Conservation (phyloP, 2,113 vertebrate genomes). For the Strigops habroptila region DNA sequence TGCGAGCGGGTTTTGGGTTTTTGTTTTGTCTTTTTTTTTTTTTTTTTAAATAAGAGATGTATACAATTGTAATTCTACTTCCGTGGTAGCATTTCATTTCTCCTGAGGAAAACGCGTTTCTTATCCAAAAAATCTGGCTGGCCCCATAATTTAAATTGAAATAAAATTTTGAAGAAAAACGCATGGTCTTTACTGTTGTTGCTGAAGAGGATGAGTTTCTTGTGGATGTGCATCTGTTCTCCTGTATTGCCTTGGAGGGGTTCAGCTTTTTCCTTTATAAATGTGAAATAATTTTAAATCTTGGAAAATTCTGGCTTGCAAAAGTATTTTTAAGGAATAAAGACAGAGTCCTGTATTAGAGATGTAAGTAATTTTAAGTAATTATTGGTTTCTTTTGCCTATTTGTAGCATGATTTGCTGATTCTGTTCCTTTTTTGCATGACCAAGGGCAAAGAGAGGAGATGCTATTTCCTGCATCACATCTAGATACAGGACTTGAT, state of each 20-base stretch:
- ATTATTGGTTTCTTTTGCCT: background rate
- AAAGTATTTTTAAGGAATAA: background rate
- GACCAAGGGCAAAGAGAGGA: background rate
- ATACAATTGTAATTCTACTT: slow-evolving; percentile 71
- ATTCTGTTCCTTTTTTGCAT: background rate
- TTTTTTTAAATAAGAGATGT: slow-evolving; percentile 57
- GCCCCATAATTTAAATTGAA: slow-evolving; percentile 85
- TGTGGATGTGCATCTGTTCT: background rate
- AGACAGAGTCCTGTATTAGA: background rate
- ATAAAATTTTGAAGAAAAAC: slow-evolving; percentile 88
- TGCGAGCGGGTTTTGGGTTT: background rate
- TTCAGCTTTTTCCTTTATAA: background rate
- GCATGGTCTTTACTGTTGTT: slow-evolving; percentile 27
- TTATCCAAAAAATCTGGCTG: slow-evolving; percentile 82
- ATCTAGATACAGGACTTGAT: background rate
- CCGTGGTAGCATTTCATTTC: slow-evolving; percentile 67
- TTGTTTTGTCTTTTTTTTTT: background rate
- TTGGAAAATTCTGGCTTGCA: background rate
- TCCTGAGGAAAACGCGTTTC: slow-evolving; percentile 73
- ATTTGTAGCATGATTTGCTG: background rate
- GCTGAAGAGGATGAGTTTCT: background rate
- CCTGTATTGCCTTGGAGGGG: background rate
- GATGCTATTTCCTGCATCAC: rapidly evolving
- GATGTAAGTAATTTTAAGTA: background rate
- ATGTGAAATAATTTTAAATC: background rate